Base-by-base conservation (phyloP, 2,888 invertebrate species). In the Brachypalpus laphriformis region DNA sequence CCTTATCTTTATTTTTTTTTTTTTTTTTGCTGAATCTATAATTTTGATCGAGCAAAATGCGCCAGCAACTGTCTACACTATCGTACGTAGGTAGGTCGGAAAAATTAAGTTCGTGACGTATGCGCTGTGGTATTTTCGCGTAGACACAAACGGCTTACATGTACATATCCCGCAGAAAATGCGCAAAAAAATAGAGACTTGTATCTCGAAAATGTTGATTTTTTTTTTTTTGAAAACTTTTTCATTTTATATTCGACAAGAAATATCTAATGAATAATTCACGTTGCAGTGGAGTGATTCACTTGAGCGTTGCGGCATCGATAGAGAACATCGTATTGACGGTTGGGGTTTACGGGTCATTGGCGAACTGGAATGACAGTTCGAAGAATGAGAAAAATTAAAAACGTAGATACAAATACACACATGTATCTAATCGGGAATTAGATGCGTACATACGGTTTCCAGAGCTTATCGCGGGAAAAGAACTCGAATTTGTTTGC, bases 241-340 rank as follows among this genome's bases (percentile, higher is more conserved):
- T 14, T 40, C 6, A 11, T 22, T 45, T 11, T 61, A n/a, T 28
- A 20, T 45, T 63, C 18, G 16, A 16, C 16, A 28, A 14, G 18
- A 63, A 63, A 28, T 28, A 45, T 49, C 65, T 65, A 47, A 65
- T 65, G 65, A 65, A 65, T 65, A 51, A 68, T 68, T 68, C 40
- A 68, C 68, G 54, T 40, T 54, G 54, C 54, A 54, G 22, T n/a
- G 5, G 25, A 51, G 25, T 68, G 68, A 68, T 68, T 68, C 68
- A 68, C 42, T 66, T 54, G 54, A 34, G 16, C 57, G 9, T 3
- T 16, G 9, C 9, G 25, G 20, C 6, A 4, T 18, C 37, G 28
- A 59, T n/a, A 40, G 40, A 14, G 40, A 40, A 40, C 0, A 40
- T 37, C 3, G 2, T 40, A 14, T 14, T n/a, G 40, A 22, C 4